These are phyloP conservation scores for Odocoileus hemionus DNA, from an alignment of 2,113 vertebrate species.

Conservation along the genomic window DNA sequence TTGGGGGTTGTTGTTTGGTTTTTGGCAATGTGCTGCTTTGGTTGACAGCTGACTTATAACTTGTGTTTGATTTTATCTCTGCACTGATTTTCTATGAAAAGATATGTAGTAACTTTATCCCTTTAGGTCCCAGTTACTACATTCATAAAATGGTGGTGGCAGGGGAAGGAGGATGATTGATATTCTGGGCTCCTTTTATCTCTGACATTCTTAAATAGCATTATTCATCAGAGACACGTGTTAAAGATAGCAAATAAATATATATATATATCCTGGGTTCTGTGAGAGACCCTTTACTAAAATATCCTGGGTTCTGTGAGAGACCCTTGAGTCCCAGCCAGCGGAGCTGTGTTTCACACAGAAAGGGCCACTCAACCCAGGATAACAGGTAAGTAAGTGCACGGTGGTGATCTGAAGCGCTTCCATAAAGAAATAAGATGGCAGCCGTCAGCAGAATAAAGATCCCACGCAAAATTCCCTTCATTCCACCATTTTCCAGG, in stretches of 20 bases:
- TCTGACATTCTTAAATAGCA: background rate
- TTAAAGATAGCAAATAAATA: background rate
- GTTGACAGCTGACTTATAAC: background rate
- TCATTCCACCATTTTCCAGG: background rate
- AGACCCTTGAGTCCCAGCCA: background rate
- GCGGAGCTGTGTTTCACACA: background rate
- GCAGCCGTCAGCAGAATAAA: background rate
- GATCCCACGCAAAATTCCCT: background rate
- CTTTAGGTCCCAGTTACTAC: background rate
- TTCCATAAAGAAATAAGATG: background rate
- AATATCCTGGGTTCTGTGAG: background rate
- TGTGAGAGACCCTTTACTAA: background rate
- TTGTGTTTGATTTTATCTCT: background rate
- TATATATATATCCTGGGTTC: background rate
- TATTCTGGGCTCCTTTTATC: background rate
- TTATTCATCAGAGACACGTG: background rate
- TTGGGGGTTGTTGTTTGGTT: background rate
- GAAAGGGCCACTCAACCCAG: constrained; percentile 19
- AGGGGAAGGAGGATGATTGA: background rate
- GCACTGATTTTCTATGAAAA: background rate
- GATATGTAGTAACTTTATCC: background rate
- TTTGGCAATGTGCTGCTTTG: background rate
- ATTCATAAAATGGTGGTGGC: background rate
- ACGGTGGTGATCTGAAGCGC: background rate
- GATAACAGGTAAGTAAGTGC: background rate